Evolutionary conservation across 2,113 vertebrate genomes (phyloP), one percentile per base, ranked within the genome.

Genomic region (Enhydra lutris): DNA sequence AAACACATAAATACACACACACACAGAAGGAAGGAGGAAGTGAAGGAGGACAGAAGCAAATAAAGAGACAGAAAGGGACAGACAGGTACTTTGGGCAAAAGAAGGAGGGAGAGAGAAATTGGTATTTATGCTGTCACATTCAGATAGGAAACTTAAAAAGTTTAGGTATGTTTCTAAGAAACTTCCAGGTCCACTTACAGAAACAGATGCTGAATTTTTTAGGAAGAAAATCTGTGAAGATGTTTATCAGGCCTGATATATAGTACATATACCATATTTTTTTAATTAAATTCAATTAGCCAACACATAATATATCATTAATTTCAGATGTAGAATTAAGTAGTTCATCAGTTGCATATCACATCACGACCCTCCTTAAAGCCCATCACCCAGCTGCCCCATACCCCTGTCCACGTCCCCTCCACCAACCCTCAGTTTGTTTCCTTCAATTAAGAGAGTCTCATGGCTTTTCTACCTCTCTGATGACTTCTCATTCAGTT

Each of bases 41-140:
- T 7, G 23, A 5, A 45, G 23, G 14, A 8, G 34, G 1, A 2
- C 34, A 1, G 8, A n/a, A 6, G 4, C 9, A 69, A 2, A 36
- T 2, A 92, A 3, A 67, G 6, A 81, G 4, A 34, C 5, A 59
- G 47, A 59, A 1, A 36, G 18, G 65, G 39, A n/a, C 42, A 63
- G 10, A 81, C 0, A 57, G 45, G 42, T 26, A 79, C 47, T 29
- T n/a, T 61, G 21, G 36, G 4, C 11, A 39, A 26, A 67, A 71
- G 26, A 42, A 45, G 8, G 4, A 26, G 0, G 23, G 47, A 61
- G 4, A 21, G 23, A 67, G 17, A 36, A 47, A 93, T 0, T 73
- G 24, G 39, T 69, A 17, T 50, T 87, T 65, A 78, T 71, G 9
- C 7, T 5, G 3, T 57, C 36, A 65, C 18, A 59, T 59, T 88